Evolutionary conservation across 2,888 invertebrate species (phyloP).

Genomic region (Eupithecia tripunctaria): DNA sequence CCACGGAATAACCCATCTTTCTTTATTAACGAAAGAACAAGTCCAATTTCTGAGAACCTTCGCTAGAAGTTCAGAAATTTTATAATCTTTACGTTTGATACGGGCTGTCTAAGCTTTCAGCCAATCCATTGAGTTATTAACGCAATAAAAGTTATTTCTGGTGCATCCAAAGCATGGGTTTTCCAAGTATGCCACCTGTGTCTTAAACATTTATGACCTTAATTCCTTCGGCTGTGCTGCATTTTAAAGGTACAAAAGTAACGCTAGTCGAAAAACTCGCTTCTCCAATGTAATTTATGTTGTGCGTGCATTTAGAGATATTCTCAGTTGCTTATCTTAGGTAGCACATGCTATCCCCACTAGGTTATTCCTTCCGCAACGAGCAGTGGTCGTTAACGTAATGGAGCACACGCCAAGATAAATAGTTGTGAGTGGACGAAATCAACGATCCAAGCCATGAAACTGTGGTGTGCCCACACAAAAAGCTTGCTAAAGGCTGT

Average conservation of each 20-base stretch:
- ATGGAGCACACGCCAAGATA: constrained; percentile 71
- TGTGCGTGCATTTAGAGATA: neutral
- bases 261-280: neutral
- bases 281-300: neutral
- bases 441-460: constrained; percentile 64
- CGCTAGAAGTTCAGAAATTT: constrained; percentile 23
- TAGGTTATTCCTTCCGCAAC: constrained; percentile 68
- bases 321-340: constrained; percentile 3
- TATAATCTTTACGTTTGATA: constrained; percentile 33
- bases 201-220: neutral
- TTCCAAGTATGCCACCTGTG: neutral
- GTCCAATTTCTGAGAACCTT: constrained; percentile 29
- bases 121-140: constrained; percentile 44
- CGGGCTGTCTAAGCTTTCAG: constrained; percentile 34
- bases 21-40: constrained; percentile 32
- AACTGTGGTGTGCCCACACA: constrained; percentile 48
- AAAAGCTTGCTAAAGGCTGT: constrained; percentile 43
- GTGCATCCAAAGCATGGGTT: neutral
- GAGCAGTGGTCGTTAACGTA: constrained; percentile 75
- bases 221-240: neutral
- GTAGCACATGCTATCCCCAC: constrained; percentile 4
- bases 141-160: constrained; percentile 25
- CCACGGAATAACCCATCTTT: constrained; percentile 26
- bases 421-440: constrained; percentile 68
- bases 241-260: neutral